phyloP scores from a whole-genome alignment of 2,888 invertebrate genomes.

The Marasmarcha lunaedactyla region DNA sequence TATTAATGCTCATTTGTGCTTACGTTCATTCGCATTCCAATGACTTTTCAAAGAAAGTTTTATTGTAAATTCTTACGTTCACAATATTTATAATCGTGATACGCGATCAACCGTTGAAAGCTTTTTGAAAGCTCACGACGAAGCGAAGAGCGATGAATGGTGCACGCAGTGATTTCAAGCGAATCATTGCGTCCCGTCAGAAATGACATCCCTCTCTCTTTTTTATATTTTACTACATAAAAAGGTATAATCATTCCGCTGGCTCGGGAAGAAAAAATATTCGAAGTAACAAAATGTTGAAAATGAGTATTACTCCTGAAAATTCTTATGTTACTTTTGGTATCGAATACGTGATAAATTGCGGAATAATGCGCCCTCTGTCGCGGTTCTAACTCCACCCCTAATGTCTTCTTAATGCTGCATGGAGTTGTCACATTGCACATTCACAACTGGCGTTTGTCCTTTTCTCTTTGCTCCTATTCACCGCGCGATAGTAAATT shows the following conservation, averaged over 20 bases:
- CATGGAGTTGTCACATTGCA: constrained; percentile 60
- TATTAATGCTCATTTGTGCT: constrained; percentile 5
- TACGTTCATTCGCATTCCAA: not conserved
- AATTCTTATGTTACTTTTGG: constrained; percentile 25
- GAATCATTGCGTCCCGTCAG: constrained; percentile 34
- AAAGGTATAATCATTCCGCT: not conserved
- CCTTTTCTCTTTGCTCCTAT: constrained; percentile 26
- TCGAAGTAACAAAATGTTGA: too few species aligned
- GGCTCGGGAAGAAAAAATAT: constrained; percentile 2
- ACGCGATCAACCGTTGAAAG: constrained; percentile 57
- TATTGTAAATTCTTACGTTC: too few species aligned
- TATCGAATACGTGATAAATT: constrained; percentile 50
- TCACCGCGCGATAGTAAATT: not conserved
- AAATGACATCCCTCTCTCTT: constrained; percentile 27
- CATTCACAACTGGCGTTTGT: constrained; percentile 41
- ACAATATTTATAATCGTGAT: constrained; percentile 46
- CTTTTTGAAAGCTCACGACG: constrained; percentile 60
- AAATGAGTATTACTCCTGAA: constrained; percentile 2
- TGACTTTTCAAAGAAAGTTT: too few species aligned
- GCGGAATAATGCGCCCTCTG: constrained; percentile 50
- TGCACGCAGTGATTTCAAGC: constrained; percentile 47
- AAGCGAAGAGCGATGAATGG: constrained; percentile 44
- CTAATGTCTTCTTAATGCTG: constrained; percentile 66
- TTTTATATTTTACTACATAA: constrained; percentile 7
- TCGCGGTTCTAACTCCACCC: constrained; percentile 35